Evolutionary conservation across 2,113 vertebrate genomes (phyloP).

Genomic region (Mormyrus iriodes): DNA sequence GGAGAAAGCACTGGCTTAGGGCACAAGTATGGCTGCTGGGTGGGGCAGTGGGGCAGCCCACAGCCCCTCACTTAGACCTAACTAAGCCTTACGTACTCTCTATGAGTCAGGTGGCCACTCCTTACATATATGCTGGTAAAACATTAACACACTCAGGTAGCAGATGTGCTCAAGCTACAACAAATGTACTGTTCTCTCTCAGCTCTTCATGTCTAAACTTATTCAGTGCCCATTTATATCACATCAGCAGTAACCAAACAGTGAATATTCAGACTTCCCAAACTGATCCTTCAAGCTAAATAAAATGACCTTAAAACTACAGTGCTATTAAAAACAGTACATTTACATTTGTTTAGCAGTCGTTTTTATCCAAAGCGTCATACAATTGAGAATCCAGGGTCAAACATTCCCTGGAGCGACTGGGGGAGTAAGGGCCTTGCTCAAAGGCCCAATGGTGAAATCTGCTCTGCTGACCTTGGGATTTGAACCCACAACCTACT

Average conservation of each 20-base stretch:
- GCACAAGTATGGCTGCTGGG: background rate
- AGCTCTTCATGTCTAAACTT: background rate
- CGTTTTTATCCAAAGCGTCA: background rate
- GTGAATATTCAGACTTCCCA: too few relatives aligned
- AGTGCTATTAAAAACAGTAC: background rate
- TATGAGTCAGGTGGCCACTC: background rate
- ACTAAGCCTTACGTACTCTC: background rate
- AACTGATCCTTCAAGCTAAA: background rate
- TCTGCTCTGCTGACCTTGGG: background rate
- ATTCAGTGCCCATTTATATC: background rate
- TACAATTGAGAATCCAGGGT: background rate
- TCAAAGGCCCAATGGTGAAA: background rate
- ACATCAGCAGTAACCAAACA: background rate
- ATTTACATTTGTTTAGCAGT: background rate
- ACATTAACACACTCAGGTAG: background rate
- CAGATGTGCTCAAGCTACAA: background rate
- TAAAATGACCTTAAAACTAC: background rate
- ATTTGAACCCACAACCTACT: background rate
- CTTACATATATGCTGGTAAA: background rate
- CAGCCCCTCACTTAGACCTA: background rate
- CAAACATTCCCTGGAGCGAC: background rate
- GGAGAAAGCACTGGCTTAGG: conserved; percentile 41
- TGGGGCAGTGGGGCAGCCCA: background rate
- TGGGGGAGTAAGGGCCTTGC: background rate
- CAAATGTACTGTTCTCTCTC: background rate